Conservation (phyloP, 2,888 invertebrate species). For the Homarus gammarus region DNA sequence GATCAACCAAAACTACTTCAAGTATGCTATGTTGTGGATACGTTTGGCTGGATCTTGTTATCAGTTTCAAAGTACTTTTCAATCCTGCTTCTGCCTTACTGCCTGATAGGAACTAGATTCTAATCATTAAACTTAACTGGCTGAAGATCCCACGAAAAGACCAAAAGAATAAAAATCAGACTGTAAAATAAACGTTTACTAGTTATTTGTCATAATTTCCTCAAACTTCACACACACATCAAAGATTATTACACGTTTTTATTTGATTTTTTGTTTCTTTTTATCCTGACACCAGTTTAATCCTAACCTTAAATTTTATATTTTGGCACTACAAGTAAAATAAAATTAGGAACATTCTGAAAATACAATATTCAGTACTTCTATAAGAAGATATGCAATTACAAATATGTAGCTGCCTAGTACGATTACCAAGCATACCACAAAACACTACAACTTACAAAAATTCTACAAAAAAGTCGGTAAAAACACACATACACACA, state of each 20-base stretch:
- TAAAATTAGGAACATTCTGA: constrained; percentile 26
- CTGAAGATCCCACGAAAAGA: too few species aligned
- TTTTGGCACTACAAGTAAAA: constrained; percentile 33
- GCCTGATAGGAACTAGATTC: too few species aligned
- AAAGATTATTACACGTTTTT: background rate
- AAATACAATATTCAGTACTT: constrained; percentile 11
- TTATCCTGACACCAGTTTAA: background rate
- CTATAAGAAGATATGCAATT: constrained; percentile 7
- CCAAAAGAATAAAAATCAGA: too few species aligned
- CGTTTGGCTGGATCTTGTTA: too few species aligned
- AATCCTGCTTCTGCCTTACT: too few species aligned
- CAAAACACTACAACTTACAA: background rate
- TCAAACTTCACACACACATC: background rate
- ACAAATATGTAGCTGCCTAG: background rate
- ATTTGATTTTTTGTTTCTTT: background rate
- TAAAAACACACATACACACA: constrained; percentile 17
- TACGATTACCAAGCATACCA: background rate
- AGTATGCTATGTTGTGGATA: too few species aligned
- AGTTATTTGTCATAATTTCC: too few species aligned
- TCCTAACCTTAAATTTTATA: constrained; percentile 4
- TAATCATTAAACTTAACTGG: too few species aligned
- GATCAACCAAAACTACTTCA: too few species aligned
- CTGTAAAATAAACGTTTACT: too few species aligned
- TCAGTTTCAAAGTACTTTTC: too few species aligned
- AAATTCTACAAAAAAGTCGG: background rate